Evolutionary conservation across 2,888 invertebrate genomes (phyloP), one percentile per base, ranked within the genome.

Genomic region (Agrochola lota): DNA sequence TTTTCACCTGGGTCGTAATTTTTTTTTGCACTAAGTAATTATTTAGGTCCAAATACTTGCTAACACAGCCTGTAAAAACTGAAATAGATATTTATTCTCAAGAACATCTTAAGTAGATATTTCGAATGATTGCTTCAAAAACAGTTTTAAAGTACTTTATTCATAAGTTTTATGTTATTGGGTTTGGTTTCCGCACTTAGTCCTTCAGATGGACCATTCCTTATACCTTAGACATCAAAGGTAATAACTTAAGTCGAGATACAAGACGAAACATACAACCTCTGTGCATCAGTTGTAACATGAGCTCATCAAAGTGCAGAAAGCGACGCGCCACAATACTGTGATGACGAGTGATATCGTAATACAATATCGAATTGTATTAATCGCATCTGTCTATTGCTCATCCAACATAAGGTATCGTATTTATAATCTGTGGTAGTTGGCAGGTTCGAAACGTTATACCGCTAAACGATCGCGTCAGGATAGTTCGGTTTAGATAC

Each of bases 391-490:
- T 74, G 67, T 81, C 70, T 60, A 67, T 74, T 70, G 59, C 68
- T 75, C 63, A 77, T 75, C 68, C 35, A 73, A 62, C 69, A 69
- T 63, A 67, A 80, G 83, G 78, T 74, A 74, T 83, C 86, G 79
- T 87, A 87, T 87, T 88, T 86, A 85, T 85, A 86, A 85, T 62
- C 78, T 81, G 71, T 40, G 77, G 55, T 64, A 87, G 74, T 79
- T 81, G 75, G 80, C 75, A 76, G 80, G 74, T 70, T 71, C 59
- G 75, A 78, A 84, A 88, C 81, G 85, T 80, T 84, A 88, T 85
- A 75, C 85, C 64, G 73, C 77, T 87, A 84, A 87, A 78, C 79
- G 88, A 85, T 78, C 74, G 76, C 78, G 83, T 81, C 83, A 83
- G 77, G 73, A 85, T 85, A 78, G 84, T 81, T 81, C 78, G 80